Conservation (phyloP, 1,140 invertebrate genomes). For the Neodiprion virginianus region DNA sequence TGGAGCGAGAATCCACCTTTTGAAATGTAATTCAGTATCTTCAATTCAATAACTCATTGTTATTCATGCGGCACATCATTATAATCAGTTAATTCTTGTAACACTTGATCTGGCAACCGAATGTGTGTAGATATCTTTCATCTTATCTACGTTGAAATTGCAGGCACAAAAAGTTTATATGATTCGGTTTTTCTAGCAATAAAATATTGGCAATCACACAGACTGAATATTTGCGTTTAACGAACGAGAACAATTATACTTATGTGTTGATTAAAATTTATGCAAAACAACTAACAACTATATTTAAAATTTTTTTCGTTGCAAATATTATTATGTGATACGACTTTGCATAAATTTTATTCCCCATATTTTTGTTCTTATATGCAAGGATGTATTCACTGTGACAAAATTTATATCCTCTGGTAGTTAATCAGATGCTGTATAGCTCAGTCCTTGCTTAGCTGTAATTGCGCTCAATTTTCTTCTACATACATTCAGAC, state of each 20-base stretch:
- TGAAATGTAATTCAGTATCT: too few relatives aligned
- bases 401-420: too few relatives aligned
- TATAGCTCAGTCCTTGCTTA: conserved; percentile 1
- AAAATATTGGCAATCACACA: not conserved
- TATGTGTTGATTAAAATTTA: not conserved
- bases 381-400: not conserved
- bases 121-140: too few relatives aligned
- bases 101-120: too few relatives aligned
- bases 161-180: too few relatives aligned
- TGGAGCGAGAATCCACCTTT: too few relatives aligned
- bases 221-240: not conserved
- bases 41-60: too few relatives aligned
- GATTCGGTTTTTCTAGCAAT: too few relatives aligned
- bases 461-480: conserved; percentile 7
- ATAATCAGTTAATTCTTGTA: too few relatives aligned
- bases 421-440: not conserved
- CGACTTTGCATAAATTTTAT: not conserved
- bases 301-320: not conserved
- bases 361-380: not conserved
- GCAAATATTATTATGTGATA: not conserved
- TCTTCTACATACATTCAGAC: not conserved
- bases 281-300: too few relatives aligned
- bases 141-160: too few relatives aligned
- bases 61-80: too few relatives aligned
- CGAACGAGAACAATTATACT: not conserved